Base-by-base conservation (phyloP, 1,140 invertebrate genomes). In the Sinella curviseta region DNA sequence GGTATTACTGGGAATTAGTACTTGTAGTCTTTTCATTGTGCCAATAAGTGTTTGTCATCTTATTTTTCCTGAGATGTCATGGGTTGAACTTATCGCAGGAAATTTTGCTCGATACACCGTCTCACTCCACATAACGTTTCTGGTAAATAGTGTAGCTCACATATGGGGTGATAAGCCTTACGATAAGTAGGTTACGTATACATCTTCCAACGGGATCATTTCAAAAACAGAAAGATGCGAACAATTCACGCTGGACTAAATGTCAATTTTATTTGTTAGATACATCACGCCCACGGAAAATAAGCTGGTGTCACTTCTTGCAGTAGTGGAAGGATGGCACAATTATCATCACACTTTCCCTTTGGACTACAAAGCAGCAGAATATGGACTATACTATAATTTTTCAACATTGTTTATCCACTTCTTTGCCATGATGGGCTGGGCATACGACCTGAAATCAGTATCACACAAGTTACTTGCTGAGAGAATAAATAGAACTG, bases 41-140 rank as follows among this genome's bases (percentile, higher is more conserved):
- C 12, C 12, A 60, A 60, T 48, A 14, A 26, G 8, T 60, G 8
- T n/a, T 26, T 26, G 8, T 60, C 57, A 60, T 3, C 24, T 8
- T 16, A 17, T 70, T 12, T 70, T 30, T 8, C 65, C 65, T 16
- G 65, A 70, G n/a, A 31, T 70, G 65, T 17, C 65, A 12, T 24
- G 8, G 65, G 12, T 70, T 70, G 26, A 70, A 14, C 12, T 12
- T 85, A 90, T 34, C 86, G 90, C 28, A 31, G 65, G 3, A 12
- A 33, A 31, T n/a, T 12, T 31, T 2, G 31, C 26, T 4, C 30
- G 26, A 33, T 91, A 90, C 84, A 85, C 85, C 31, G 80, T 87
- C 31, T 87, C 86, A 17, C 86, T 91, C 20, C 88, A 92, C 84
- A 85, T 87, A 39, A 92, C 91, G 1, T 99, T 97, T 91, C 85